Evolutionary conservation across 2,113 vertebrate species (phyloP).

Genomic region (Pelvicachromis taeniatus): DNA sequence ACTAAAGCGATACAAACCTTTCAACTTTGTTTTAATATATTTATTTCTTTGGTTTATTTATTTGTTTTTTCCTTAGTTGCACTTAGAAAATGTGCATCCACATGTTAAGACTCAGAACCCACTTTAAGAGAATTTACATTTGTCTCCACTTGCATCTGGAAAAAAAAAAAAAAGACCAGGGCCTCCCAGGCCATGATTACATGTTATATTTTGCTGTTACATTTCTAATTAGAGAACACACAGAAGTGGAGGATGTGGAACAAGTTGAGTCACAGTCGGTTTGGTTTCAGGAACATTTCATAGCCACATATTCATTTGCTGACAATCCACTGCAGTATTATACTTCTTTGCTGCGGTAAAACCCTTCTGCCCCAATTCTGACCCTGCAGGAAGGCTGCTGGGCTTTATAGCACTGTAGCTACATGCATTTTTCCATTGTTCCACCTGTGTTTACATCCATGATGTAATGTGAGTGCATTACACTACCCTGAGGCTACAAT

Average conservation of each 20-base stretch:
- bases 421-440: slow-evolving; percentile 60
- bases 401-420: slow-evolving; percentile 24
- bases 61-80: background rate
- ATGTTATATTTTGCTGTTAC: slow-evolving; percentile 43
- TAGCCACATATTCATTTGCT: background rate
- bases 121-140: slow-evolving; percentile 23
- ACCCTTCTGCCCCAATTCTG: slow-evolving; percentile 29
- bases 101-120: background rate
- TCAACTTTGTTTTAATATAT: background rate
- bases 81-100: background rate
- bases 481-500: slow-evolving; percentile 18
- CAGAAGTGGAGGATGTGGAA: slow-evolving; percentile 36
- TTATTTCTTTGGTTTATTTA: background rate
- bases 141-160: slow-evolving; percentile 33
- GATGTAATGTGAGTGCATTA: slow-evolving; percentile 54
- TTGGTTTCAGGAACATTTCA: slow-evolving; percentile 1
- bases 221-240: slow-evolving; percentile 60
- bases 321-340: background rate
- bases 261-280: slow-evolving; percentile 49
- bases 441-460: slow-evolving; percentile 49
- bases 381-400: slow-evolving; percentile 20
- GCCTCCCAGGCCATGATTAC: slow-evolving; percentile 47
- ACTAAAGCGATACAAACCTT: too few species aligned
- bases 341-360: background rate
- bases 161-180: slow-evolving; percentile 11